These are phyloP conservation scores for Sebastes glaucus DNA, from an alignment of 2,797 vertebrate species.

Conservation along the genomic window DNA sequence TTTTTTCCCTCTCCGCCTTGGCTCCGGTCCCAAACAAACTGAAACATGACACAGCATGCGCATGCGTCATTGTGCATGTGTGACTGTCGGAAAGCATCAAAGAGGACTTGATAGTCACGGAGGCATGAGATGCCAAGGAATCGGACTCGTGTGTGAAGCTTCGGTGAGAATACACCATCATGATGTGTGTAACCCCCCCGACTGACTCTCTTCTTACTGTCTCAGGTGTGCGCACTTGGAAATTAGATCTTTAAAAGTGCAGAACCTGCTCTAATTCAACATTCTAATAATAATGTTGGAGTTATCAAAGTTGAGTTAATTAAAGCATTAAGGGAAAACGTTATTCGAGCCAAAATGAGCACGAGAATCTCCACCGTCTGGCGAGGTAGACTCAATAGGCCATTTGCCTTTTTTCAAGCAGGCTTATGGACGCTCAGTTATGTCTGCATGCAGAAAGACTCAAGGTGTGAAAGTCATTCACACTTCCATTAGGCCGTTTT, in stretches of 20 bases:
- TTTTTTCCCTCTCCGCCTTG: too few relatives aligned
- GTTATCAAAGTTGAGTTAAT: constrained; percentile 53
- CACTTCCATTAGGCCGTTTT: constrained; percentile 33
- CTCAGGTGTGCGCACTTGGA: not conserved
- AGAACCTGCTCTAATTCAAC: constrained; percentile 17
- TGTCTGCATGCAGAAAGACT: constrained; percentile 8
- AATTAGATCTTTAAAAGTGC: constrained; percentile 45
- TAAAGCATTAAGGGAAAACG: constrained; percentile 42
- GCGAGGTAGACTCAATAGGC: not conserved
- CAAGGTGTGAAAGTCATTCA: constrained; percentile 31
- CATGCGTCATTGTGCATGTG: too few relatives aligned
- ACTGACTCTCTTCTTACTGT: not conserved
- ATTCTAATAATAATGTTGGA: constrained; percentile 23
- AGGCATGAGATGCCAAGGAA: too few relatives aligned
- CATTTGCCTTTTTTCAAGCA: not conserved
- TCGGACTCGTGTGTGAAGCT: not conserved
- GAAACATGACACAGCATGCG: too few relatives aligned
- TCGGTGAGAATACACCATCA: not conserved
- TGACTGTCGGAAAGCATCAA: too few relatives aligned
- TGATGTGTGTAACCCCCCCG: not conserved
- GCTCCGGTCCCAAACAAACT: too few relatives aligned
- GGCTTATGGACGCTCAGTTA: not conserved
- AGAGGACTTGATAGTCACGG: too few relatives aligned
- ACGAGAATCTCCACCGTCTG: not conserved
- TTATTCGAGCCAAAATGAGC: constrained; percentile 23